A percentile compares a stretch with the other conserved stretches of the same genome.
Evolutionary conservation across 2,113 vertebrate species (phyloP).

Genomic region (Epinephelus lanceolatus): DNA sequence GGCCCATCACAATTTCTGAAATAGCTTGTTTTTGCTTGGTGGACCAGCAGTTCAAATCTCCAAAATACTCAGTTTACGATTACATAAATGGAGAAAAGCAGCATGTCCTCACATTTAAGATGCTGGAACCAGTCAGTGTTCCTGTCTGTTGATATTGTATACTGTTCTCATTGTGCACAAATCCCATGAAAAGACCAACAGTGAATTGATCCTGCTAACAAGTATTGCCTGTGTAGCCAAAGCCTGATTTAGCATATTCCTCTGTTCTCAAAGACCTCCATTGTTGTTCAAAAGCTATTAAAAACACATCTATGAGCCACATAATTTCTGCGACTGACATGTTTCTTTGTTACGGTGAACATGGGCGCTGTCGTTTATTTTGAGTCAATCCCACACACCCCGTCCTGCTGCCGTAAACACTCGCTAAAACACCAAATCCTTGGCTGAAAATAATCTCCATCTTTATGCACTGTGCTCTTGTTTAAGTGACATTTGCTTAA

Average conservation of each 20-base stretch:
- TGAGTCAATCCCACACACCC: not conserved
- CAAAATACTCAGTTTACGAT: not conserved
- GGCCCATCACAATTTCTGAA: not conserved
- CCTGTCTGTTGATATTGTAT: not conserved
- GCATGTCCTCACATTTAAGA: conserved; percentile 9
- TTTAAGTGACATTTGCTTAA: not conserved
- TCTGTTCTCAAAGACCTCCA: not conserved
- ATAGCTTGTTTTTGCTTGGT: not conserved
- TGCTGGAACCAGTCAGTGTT: not conserved
- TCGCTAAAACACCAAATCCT: conserved; percentile 3
- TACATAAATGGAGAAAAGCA: not conserved
- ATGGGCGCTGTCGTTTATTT: conserved; percentile 5
- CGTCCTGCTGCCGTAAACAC: not conserved
- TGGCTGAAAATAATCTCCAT: not conserved
- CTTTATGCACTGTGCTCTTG: not conserved
- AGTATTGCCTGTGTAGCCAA: not conserved
- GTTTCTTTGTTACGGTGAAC: not conserved
- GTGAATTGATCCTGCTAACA: not conserved
- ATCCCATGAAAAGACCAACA: not conserved
- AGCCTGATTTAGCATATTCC: not conserved
- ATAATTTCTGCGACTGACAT: not conserved
- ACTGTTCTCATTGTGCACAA: not conserved
- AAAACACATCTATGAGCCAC: not conserved
- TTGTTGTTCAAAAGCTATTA: not conserved
- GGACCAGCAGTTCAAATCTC: not conserved